Base-by-base conservation (phyloP, 2,888 invertebrate species). In the Lithophane leautieri region DNA sequence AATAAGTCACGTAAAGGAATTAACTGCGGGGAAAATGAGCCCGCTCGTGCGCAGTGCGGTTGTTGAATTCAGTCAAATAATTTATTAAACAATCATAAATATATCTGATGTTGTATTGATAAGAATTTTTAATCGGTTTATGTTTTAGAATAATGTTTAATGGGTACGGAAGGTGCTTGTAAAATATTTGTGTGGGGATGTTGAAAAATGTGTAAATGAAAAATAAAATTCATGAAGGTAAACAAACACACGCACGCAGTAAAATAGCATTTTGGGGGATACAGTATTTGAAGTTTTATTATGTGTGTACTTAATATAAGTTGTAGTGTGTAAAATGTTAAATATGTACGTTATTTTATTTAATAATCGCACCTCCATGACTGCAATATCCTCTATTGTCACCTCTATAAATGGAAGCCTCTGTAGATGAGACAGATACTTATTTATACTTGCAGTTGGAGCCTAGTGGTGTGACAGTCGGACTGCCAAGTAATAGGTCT, bases 1-100 rank as follows among this genome's bases (percentile, higher is more conserved):
- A 84, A 88, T 87, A 89, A 88, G 84, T 86, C 85, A 88, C 85
- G 78, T 79, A 81, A 83, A 86, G 73, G 81, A 84, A 76, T 78
- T 81, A 88, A 79, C 52, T 66, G 68, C 63, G 65, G 81, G 82
- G 76, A 78, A 83, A 84, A 82, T 73, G 73, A 74, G 61, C 68
- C 25, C 70, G 65, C 14, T 79, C 75, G 72, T 79, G 79, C 74
- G 73, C 75, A 69, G 76, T 79, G 52, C 65, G 73, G 76, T 81
- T 74, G 80, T 87, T 81, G 66, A 77, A 80, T 75, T 78, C 73
- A 78, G 72, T 85, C 70, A 77, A 76, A 78, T 74, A 69, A 86
- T 84, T 81, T 81, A 86, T 86, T 76, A 76, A 76, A 79, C 74
- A 71, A 67, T 75, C 73, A 67, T 75, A 73, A 79, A 82, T 79